Conservation (phyloP, 2,113 vertebrate species). For the Pterophyllum scalare region DNA sequence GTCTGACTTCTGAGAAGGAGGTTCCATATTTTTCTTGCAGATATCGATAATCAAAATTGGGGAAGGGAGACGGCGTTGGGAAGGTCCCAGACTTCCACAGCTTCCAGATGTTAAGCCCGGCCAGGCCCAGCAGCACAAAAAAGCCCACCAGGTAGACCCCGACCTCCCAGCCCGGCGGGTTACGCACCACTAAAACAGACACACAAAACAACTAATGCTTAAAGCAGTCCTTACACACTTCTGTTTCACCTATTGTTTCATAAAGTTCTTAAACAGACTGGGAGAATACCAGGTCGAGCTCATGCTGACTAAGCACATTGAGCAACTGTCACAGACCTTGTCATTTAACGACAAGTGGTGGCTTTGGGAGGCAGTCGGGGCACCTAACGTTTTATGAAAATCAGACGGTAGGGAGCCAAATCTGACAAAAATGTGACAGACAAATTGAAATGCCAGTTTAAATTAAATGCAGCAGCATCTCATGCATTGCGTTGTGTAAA, state of each 20-base stretch:
- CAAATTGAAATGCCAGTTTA: conserved; percentile 3
- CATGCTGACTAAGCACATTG: conserved; percentile 5
- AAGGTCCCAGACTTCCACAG: conserved; percentile 94
- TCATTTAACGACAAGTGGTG: conserved; percentile 1
- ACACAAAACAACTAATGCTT: background rate
- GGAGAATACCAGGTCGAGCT: background rate
- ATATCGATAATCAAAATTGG: conserved; percentile 96
- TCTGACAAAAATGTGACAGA: background rate
- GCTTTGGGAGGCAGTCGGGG: background rate
- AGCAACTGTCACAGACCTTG: background rate
- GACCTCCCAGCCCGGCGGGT: conserved; percentile 91
- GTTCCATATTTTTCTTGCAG: conserved; percentile 95
- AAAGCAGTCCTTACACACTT: background rate
- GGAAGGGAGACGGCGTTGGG: conserved; percentile 93
- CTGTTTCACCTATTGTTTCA: background rate
- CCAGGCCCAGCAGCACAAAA: conserved; percentile 86
- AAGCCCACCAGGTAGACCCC: conserved; percentile 91
- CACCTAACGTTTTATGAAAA: conserved; percentile 7
- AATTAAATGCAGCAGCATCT: conserved; percentile 17
- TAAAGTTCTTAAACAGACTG: background rate
- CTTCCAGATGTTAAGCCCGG: conserved; percentile 94
- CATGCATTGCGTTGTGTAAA: background rate
- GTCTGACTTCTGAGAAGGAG: conserved; percentile 80
- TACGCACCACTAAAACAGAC: conserved; percentile 83
- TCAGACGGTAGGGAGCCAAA: conserved; percentile 16